These are phyloP conservation scores for Recurvirostra avosetta DNA, from an alignment of 2,113 vertebrate species.

Conservation along the genomic window DNA sequence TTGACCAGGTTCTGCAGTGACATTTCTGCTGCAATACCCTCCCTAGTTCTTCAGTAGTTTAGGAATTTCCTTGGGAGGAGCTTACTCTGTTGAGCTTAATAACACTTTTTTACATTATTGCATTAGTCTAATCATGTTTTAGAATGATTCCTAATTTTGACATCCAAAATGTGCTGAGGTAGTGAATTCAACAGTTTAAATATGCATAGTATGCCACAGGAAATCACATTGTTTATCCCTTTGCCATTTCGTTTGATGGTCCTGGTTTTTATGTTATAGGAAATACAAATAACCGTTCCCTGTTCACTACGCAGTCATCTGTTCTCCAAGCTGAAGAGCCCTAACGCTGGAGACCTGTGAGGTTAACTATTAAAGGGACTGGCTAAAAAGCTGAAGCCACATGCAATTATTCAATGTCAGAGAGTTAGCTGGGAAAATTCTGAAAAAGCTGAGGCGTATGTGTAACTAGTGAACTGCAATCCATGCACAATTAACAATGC, in stretches of 20 bases:
- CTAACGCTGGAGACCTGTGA: neutral
- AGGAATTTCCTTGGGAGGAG: neutral
- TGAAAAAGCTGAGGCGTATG: neutral
- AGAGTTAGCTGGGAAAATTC: neutral
- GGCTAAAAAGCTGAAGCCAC: neutral
- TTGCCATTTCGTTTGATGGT: neutral
- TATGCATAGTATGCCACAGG: neutral
- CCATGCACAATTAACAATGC: neutral
- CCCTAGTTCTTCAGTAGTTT: neutral
- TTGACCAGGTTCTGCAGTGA: neutral
- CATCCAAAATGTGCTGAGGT: neutral
- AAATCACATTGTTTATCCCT: neutral
- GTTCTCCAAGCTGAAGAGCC: neutral
- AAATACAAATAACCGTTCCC: neutral
- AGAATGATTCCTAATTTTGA: neutral
- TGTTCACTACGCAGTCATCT: neutral
- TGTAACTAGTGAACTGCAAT: neutral
- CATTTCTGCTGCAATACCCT: neutral
- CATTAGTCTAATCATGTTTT: neutral
- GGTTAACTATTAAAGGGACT: neutral
- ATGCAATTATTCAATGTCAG: neutral
- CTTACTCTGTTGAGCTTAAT: neutral
- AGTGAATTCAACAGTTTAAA: neutral
- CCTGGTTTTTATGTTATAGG: neutral
- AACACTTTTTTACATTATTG: neutral